A percentile compares a stretch with the other conserved stretches of the same genome.
phyloP scores from a whole-genome alignment of 2,888 invertebrate genomes.

The Callyntrura guangdongensis region DNA sequence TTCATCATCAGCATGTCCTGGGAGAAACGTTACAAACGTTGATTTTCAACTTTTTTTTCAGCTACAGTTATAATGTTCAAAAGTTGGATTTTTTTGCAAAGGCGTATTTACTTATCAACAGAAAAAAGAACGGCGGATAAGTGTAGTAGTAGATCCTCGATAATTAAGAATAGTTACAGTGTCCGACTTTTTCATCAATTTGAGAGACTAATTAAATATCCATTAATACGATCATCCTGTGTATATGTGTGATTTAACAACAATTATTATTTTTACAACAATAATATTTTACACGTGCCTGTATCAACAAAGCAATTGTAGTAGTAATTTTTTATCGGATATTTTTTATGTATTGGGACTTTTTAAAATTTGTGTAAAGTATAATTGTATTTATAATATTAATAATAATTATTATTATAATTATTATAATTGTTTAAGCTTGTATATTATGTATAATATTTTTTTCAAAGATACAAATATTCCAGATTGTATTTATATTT shows the following conservation, averaged over 20 bases:
- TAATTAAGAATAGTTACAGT: conserved; percentile 31
- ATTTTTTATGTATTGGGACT: too few species aligned
- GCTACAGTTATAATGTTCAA: neutral
- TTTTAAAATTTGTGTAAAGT: conserved; percentile 2
- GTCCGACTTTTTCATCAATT: neutral
- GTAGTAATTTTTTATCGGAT: too few species aligned
- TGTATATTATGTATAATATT: conserved; percentile 26
- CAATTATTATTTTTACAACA: conserved; percentile 4
- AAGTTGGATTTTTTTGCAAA: neutral
- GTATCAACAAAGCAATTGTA: too few species aligned
- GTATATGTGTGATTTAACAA: neutral
- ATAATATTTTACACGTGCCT: neutral
- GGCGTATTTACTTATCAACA: conserved; percentile 47
- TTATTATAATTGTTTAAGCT: conserved; percentile 28
- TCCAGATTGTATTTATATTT: conserved; percentile 65
- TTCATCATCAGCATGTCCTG: too few species aligned
- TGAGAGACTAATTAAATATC: neutral
- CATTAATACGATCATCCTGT: neutral
- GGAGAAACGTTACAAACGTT: too few species aligned
- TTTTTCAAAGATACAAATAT: conserved; percentile 71
- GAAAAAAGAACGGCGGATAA: conserved; percentile 56
- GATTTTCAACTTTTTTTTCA: too few species aligned
- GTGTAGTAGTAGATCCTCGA: neutral
- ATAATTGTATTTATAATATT: neutral
- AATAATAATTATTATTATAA: neutral